Percentiles rank a stretch among this genome's conserved stretches.
phyloP scores from a whole-genome alignment of 2,797 vertebrate species.

The Gouania willdenowi region DNA sequence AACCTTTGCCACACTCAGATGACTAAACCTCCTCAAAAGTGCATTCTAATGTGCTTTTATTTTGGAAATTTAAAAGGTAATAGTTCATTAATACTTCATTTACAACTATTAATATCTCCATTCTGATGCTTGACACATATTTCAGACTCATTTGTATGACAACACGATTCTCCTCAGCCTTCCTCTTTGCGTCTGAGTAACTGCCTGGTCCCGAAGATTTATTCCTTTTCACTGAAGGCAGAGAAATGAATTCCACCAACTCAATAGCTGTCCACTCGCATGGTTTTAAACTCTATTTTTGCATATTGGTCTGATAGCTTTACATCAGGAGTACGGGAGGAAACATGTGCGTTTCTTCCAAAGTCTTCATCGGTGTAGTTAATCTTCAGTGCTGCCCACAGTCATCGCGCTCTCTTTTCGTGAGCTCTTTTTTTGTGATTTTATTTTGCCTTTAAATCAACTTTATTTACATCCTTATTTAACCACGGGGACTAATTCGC shows the following conservation, averaged over 20 bases:
- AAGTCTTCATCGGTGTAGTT: conserved; percentile 17
- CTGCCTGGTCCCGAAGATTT: conserved; percentile 38
- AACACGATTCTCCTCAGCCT: no score
- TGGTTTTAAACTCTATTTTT: conserved; percentile 32
- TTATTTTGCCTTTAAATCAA: conserved; percentile 55
- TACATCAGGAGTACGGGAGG: neutral
- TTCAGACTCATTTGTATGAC: no score
- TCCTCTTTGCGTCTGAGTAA: neutral
- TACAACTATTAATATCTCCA: no score
- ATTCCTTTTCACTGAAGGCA: conserved; percentile 23
- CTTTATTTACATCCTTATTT: conserved; percentile 69
- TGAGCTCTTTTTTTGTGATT: conserved; percentile 16
- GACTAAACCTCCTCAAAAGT: no score
- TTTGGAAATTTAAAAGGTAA: no score
- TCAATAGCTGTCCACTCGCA: conserved; percentile 17
- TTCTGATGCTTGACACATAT: no score
- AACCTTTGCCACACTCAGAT: no score
- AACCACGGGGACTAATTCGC: conserved; percentile 69
- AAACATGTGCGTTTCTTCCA: neutral
- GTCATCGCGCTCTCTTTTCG: conserved; percentile 21
- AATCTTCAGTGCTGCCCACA: conserved; percentile 23
- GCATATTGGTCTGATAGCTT: conserved; percentile 30
- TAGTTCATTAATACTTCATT: no score
- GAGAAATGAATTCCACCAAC: conserved; percentile 48
- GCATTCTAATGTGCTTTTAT: no score